Base-by-base conservation (phyloP, 2,797 vertebrate genomes). In the Myotis pilosus region DNA sequence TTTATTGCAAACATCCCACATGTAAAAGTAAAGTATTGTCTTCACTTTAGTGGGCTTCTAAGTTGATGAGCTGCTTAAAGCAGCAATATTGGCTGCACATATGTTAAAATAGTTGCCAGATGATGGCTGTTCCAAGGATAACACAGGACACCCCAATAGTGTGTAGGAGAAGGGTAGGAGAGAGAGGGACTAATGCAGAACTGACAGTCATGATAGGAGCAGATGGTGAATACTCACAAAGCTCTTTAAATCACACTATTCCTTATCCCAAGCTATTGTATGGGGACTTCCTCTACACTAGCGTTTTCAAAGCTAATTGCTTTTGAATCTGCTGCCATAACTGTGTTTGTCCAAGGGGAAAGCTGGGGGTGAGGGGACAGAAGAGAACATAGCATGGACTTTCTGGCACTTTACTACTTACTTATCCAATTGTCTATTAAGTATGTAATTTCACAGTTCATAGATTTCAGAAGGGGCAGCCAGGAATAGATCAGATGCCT, bases 381-480 rank as follows among this genome's bases (percentile, higher is more conserved):
- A 53, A 87, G 17, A 82, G 44, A 90, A 15, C 72, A 41, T 53
- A 81, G 94, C 22, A 38, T 0, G 0, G 80, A 55, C 60, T 97
- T 91, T 71, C 83, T 95, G 91, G 53, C 82, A 92, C 44, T 91
- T 66, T 93, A 75, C 62, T 90, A 78, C 51, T 96, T 96, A 95
- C 81, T 96, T 90, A 97, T 96, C 97, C 93, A 94, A 96, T 80
- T 97, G n/a, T 94, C 94, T 95, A 93, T 97, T 97, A 95, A 96
- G 97, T 94, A 97, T 69, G 49, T 96, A 87, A 97, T 97, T 97
- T 97, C 96, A 97, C 81, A 95, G 86, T 89, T 98, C 96, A 96
- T 96, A 96, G 94, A 94, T 83, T 97, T 96, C 64, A 95, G 94
- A 96, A 94, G 83, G 89, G 96, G 69, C 62, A 64, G 47, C 87